Base-by-base conservation (phyloP, 2,888 invertebrate species). In the Hyppa rectilinea region DNA sequence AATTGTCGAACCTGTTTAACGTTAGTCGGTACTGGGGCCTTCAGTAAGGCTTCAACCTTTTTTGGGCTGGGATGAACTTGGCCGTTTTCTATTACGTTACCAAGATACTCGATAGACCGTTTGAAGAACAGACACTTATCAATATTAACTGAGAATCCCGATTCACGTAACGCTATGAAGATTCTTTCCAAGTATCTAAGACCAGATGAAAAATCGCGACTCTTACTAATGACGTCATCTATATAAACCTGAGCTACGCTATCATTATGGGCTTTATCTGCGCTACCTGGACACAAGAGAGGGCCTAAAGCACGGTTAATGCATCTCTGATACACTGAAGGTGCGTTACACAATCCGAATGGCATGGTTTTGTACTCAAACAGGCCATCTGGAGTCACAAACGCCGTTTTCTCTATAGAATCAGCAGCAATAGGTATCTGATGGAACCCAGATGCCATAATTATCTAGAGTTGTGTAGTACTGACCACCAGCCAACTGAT, bases 361-460 rank as follows among this genome's bases (percentile, higher is more conserved):
- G 88, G 87, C 87, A 88, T 87, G 0, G 84, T 80, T 0, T 80
- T 2, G 38, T 85, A 88, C 47, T 89, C 87, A 29, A 68, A 89
- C 0, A 82, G 47, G 0, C 87, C 89, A n/a, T 87, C 87, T 0
- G 86, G 85, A 2, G 86, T 88, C 0, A 85, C 76, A 43, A 87
- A 87, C 0, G 87, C 83, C 0, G 88, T 87, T 14, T 86, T 85
- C n/a, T 87, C 87, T 2, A 87, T 84, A 0, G 84, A 87, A 0
- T 29, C 31, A 0, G 63, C 69, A 0, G 71, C 10, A 4, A 88
- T 72, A 0, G 81, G 85, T 0, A 89, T 88, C 14, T 77, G 80
- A 7, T 80, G 77, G 12, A 77, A 80, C 0, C 77, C 80, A 10
- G 80, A 29, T 9, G 71, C 73, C 79, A 78, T n/a, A n/a, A n/a